These are phyloP conservation scores for Carposina sasakii DNA, from an alignment of 1,140 invertebrate species.

Conservation along the genomic window DNA sequence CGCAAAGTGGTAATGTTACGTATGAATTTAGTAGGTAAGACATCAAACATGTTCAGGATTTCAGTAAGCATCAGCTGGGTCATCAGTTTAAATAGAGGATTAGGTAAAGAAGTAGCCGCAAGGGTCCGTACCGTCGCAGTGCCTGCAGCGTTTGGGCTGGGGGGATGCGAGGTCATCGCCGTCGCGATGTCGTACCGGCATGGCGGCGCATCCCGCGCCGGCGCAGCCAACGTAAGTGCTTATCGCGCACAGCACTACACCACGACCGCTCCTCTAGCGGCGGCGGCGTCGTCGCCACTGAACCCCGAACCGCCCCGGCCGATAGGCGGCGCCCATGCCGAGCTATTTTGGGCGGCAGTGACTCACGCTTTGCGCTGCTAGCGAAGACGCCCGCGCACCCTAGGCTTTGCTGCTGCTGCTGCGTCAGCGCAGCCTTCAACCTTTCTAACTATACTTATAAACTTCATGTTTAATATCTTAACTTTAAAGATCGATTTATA, in stretches of 20 bases:
- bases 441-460: too few relatives aligned
- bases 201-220: slow-evolving; percentile 69
- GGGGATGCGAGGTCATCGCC: slow-evolving; percentile 65
- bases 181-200: slow-evolving; percentile 69
- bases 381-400: slow-evolving; percentile 58
- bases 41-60: too few relatives aligned
- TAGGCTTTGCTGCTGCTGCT: slow-evolving; percentile 38
- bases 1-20: too few relatives aligned
- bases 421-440: slow-evolving; percentile 20
- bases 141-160: slow-evolving; percentile 72
- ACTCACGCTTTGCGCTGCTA: slow-evolving; percentile 60
- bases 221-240: slow-evolving; percentile 30
- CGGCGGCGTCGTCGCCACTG: slow-evolving; percentile 65
- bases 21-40: too few relatives aligned
- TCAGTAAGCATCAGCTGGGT: too few relatives aligned
- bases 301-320: slow-evolving; percentile 59
- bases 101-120: too few relatives aligned
- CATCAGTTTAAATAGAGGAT: too few relatives aligned
- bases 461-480: too few relatives aligned
- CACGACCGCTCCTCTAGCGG: slow-evolving; percentile 53
- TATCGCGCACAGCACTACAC: slow-evolving; percentile 22
- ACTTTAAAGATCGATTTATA: too few relatives aligned
- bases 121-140: slow-evolving; percentile 67
- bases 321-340: slow-evolving; percentile 61
- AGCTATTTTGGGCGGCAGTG: slow-evolving; percentile 64